phyloP scores from a whole-genome alignment of 2,113 vertebrate species.

The Ovis canadensis region DNA sequence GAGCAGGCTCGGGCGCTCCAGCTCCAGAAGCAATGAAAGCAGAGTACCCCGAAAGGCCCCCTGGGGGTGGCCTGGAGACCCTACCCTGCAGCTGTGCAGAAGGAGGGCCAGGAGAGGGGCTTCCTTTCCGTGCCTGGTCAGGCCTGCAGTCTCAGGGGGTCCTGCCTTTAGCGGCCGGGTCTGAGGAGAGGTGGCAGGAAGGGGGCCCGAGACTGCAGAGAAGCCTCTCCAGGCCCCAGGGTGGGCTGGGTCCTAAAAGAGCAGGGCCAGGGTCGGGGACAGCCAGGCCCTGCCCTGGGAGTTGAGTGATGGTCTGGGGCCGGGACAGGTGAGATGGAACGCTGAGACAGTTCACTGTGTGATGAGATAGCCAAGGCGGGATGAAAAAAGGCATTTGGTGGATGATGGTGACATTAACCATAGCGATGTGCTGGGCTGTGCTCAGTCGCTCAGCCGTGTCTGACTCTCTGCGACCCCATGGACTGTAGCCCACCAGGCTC shows the following conservation, averaged over 20 bases:
- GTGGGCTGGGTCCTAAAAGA: background rate
- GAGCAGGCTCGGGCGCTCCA: background rate
- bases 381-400: background rate
- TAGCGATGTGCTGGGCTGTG: accelerated
- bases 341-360: background rate
- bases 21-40: background rate
- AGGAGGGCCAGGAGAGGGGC: background rate
- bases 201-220: background rate
- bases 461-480: background rate
- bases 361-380: background rate
- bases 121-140: background rate
- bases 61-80: background rate
- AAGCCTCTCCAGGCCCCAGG: background rate
- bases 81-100: background rate
- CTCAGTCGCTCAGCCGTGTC: background rate
- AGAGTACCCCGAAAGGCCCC: background rate
- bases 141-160: background rate
- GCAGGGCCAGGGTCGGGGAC: background rate
- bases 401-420: background rate
- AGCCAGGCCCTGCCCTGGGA: background rate
- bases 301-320: background rate
- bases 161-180: background rate
- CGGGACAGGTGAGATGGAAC: background rate
- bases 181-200: background rate
- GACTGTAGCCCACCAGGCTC: background rate